A percentile compares a stretch with the other conserved stretches of the same genome.
Conservation (phyloP, 30 jellyfish, hydroid and myxozoan genomes). For the Calvadosia cruxmelitensis region DNA sequence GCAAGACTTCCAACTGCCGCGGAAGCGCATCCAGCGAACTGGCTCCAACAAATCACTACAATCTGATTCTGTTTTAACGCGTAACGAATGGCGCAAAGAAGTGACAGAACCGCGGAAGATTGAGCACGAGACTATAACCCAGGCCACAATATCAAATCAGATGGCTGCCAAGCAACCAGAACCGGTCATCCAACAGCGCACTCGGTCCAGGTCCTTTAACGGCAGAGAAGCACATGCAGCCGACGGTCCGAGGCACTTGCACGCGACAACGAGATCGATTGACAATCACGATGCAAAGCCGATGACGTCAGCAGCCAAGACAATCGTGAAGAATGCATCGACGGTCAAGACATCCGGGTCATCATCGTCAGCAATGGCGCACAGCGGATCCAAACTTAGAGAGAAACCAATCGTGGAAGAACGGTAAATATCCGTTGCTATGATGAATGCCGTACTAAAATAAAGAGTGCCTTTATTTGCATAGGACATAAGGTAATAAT, state of each 20-base stretch:
- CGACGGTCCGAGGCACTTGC: too few relatives aligned
- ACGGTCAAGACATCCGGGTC: not conserved
- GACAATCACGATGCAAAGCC: not conserved
- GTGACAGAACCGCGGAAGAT: constrained; percentile 37
- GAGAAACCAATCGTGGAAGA: not conserved
- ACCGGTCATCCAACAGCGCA: not conserved
- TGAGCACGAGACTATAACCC: not conserved
- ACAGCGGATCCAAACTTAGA: too few relatives aligned
- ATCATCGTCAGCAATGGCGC: too few relatives aligned
- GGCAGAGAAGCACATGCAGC: too few relatives aligned
- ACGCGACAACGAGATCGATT: too few relatives aligned
- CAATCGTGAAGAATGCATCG: not conserved
- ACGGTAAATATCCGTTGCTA: not conserved
- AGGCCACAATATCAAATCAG: not conserved
- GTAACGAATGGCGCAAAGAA: constrained; percentile 58
- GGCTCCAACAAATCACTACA: constrained; percentile 60
- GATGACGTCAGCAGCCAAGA: not conserved
- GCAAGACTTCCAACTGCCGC: constrained; percentile 39
- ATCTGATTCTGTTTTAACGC: constrained; percentile 53
- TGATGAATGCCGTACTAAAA: too few relatives aligned
- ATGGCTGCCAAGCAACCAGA: not conserved
- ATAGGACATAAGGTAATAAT: too few relatives aligned
- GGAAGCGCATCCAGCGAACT: constrained; percentile 34
- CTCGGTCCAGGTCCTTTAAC: not conserved
- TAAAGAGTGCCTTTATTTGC: too few relatives aligned